Conservation (phyloP, 2,797 vertebrate species). For the Masticophis lateralis region DNA sequence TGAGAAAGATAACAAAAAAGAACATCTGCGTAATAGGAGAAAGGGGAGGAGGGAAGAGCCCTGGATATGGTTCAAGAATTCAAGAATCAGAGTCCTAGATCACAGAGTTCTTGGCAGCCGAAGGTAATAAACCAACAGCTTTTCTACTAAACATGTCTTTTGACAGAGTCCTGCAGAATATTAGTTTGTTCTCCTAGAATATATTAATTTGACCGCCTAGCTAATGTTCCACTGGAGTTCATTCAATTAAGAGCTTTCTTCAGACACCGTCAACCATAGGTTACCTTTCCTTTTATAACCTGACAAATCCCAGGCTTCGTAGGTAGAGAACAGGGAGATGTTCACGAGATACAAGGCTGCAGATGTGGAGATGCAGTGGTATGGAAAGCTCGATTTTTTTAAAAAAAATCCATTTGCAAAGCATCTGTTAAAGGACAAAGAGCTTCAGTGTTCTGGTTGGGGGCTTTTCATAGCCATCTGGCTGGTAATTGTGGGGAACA, state of each 20-base stretch:
- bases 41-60: not conserved
- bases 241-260: constrained; percentile 25
- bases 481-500: not conserved
- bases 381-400: not conserved
- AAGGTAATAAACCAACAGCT: constrained; percentile 27
- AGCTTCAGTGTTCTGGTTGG: not conserved
- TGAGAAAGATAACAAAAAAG: not conserved
- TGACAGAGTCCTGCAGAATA: constrained; percentile 7
- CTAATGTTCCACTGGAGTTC: constrained; percentile 20
- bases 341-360: not conserved
- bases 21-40: constrained; percentile 15
- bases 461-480: not conserved
- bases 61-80: constrained; percentile 17
- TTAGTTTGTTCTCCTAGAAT: constrained; percentile 24
- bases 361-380: not conserved
- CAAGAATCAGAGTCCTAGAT: constrained; percentile 4
- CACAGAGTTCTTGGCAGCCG: constrained; percentile 12
- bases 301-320: not conserved
- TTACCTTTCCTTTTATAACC: not conserved
- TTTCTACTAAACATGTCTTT: constrained; percentile 25
- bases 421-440: not conserved
- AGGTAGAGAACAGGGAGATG: not conserved
- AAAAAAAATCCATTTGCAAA: not conserved
- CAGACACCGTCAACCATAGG: not conserved
- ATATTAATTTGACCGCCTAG: constrained; percentile 38